Evolutionary conservation across 2,888 invertebrate species (phyloP), one percentile per base, ranked within the genome.

Genomic region (Perizoma flavofasciatum): DNA sequence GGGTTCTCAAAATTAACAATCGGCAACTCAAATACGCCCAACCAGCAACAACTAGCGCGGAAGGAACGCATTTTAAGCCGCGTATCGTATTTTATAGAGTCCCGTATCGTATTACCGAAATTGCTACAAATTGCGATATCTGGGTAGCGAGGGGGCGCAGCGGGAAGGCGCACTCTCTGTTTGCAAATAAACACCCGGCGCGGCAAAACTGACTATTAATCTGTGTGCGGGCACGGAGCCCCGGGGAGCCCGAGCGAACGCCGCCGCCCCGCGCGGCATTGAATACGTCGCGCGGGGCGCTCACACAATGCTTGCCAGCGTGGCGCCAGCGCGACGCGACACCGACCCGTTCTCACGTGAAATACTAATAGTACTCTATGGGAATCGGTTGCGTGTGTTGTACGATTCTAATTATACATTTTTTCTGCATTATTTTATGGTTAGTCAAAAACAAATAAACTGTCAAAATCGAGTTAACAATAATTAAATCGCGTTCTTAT

Each of bases 181-280:
- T 90, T 91, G 89, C 91, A 91, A 91, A 91, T 90, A 91, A 88
- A 89, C 91, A 91, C 84, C 88, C 86, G 89, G 87, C 87, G 71
- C 74, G 77, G 68, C 63, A 72, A 71, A 63, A 68, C 54, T 59
- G 50, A 34, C 49, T 46, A 55, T 60, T 63, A 55, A 51, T 59
- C 62, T 55, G 60, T 58, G 55, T 55, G 52, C 48, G 55, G 58
- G 59, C 45, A 32, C 4, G 52, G 49, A 47, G 46, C 50, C 51
- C 60, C 48, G 61, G 64, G 55, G 43, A 51, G 52, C 33, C 11
- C 44, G 22, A 5, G 39, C 10, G 6, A 46, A n/a, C 44, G 47
- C 49, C 41, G 9, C 44, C 49, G 44, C 55, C 46, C 41, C 5
- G 44, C 44, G 10, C 46, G 58, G 61, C 67, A 63, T 22, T 77